A percentile compares a stretch with the other conserved stretches of the same genome.
Evolutionary conservation across 2,113 vertebrate genomes (phyloP).

Genomic region (Sapayoa aenigma): DNA sequence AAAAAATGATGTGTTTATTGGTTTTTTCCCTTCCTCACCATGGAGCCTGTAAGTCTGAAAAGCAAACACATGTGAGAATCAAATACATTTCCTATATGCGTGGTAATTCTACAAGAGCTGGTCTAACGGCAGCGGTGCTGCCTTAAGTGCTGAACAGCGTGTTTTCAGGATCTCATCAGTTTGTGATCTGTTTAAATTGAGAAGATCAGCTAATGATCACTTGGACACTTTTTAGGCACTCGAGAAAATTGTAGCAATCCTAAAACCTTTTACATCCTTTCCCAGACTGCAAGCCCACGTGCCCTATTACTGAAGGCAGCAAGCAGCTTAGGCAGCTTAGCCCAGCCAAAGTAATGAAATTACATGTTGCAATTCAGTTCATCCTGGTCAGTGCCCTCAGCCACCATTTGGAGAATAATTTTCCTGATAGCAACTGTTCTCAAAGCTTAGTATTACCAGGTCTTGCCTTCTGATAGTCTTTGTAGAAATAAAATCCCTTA

Average conservation of each 20-base stretch:
- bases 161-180: neutral
- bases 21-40: neutral
- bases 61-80: neutral
- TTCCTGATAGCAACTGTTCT: constrained; percentile 16
- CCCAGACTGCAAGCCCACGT: neutral
- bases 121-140: neutral
- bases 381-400: neutral
- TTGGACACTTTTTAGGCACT: neutral
- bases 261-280: neutral
- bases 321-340: constrained; percentile 4
- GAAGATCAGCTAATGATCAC: neutral
- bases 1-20: neutral
- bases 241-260: neutral
- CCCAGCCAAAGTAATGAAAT: constrained; percentile 19
- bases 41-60: constrained; percentile 29
- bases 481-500: neutral
- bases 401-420: neutral
- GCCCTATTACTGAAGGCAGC: neutral
- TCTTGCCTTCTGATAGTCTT: neutral
- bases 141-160: neutral
- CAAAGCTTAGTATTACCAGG: neutral
- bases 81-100: neutral
- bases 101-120: neutral
- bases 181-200: neutral
- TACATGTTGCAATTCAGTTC: neutral